Conservation (phyloP, 2,797 vertebrate genomes). For the Zenarchopterus dispar region DNA sequence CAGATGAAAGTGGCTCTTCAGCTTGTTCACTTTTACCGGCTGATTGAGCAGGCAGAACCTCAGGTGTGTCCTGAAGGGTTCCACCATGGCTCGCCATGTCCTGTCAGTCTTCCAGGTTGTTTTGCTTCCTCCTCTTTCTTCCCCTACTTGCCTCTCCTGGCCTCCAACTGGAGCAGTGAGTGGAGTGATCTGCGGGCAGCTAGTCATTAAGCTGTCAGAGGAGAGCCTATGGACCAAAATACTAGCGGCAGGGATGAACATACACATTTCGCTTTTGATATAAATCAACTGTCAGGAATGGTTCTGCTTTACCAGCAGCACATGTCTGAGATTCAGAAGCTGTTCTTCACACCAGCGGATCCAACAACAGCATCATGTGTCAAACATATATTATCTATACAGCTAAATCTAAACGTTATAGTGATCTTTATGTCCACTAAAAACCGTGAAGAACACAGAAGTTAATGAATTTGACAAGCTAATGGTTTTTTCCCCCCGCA, state of each 20-base stretch:
- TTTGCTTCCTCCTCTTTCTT: conserved; percentile 40
- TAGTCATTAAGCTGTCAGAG: conserved; percentile 73
- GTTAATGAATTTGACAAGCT: conserved; percentile 38
- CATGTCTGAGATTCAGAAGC: conserved; percentile 18
- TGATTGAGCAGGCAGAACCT: conserved; percentile 51
- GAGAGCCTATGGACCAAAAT: conserved; percentile 53
- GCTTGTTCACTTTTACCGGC: conserved; percentile 37
- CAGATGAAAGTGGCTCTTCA: conserved; percentile 42
- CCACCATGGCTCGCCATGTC: conserved; percentile 29
- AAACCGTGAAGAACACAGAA: background rate
- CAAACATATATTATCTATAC: conserved; percentile 4
- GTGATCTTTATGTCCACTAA: too few species aligned
- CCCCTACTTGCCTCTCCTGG: conserved; percentile 9
- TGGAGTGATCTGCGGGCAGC: conserved; percentile 68
- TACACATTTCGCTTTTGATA: conserved; percentile 53
- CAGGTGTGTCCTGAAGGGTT: conserved; percentile 38
- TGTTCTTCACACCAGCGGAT: conserved; percentile 10
- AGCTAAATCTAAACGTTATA: too few species aligned
- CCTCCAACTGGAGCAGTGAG: conserved; percentile 43
- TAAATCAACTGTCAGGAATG: conserved; percentile 55
- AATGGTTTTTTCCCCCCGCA: conserved; percentile 66
- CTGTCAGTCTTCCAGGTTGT: conserved; percentile 47
- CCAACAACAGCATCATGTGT: conserved; percentile 7
- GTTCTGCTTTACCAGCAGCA: conserved; percentile 29
- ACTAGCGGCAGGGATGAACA: conserved; percentile 46